Evolutionary conservation across 2,888 invertebrate species (phyloP).

Genomic region (Coelopa pilipes): DNA sequence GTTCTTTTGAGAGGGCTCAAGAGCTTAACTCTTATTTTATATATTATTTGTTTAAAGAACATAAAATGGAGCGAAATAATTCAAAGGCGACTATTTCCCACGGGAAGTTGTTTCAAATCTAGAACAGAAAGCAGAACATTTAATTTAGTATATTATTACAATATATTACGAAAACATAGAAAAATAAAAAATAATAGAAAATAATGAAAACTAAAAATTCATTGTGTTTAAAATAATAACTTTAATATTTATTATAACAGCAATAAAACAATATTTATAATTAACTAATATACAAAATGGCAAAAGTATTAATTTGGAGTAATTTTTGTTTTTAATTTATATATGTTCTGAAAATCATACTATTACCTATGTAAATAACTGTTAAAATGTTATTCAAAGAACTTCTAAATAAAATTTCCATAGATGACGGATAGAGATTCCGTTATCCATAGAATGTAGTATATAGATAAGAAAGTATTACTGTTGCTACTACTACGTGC

Average conservation of each 20-base stretch:
- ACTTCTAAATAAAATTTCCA: too few relatives aligned
- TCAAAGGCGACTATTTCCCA: conserved; percentile 57
- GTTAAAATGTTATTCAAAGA: too few relatives aligned
- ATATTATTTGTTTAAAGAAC: conserved; percentile 44
- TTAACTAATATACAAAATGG: not conserved
- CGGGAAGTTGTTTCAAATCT: conserved; percentile 61
- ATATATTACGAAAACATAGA: conserved; percentile 25
- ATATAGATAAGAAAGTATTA: not conserved
- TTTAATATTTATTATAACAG: too few relatives aligned
- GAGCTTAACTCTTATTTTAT: conserved; percentile 7
- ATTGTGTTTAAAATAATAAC: too few relatives aligned
- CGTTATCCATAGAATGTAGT: too few relatives aligned
- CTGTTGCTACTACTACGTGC: not conserved
- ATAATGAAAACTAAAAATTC: conserved; percentile 9
- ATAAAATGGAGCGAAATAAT: conserved; percentile 56
- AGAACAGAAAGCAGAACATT: conserved; percentile 37
- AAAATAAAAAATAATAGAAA: conserved; percentile 36
- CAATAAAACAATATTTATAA: too few relatives aligned
- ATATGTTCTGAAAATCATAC: conserved; percentile 32
- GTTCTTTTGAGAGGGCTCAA: not conserved
- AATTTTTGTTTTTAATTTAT: conserved; percentile 32
- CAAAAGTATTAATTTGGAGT: conserved; percentile 35
- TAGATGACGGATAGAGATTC: too few relatives aligned
- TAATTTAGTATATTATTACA: not conserved
- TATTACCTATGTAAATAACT: conserved; percentile 9